Percentiles rank a stretch among this genome's conserved stretches.
These are phyloP conservation scores for Myiagra hebetior DNA, from an alignment of 2,113 vertebrate species.

Conservation along the genomic window DNA sequence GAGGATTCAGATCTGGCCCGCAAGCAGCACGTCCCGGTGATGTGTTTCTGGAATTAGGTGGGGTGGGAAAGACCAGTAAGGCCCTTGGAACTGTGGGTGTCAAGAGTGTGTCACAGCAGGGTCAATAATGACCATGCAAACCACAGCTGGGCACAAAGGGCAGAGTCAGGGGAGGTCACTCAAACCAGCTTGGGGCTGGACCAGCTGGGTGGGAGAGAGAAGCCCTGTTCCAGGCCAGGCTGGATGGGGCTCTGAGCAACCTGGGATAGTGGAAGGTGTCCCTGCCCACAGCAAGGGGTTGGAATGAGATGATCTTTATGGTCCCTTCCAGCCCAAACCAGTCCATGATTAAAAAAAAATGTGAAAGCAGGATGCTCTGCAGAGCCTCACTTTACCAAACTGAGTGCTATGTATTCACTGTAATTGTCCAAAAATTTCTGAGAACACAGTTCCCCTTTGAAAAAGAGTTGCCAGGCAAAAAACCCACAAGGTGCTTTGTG, in stretches of 20 bases:
- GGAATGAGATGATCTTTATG: not conserved
- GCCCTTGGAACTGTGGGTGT: not conserved
- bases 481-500: fast-evolving
- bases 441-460: not conserved
- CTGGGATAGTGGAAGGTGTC: not conserved
- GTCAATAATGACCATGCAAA: not conserved
- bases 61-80: not conserved
- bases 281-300: not conserved
- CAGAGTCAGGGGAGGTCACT: not conserved
- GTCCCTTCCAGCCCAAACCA: not conserved
- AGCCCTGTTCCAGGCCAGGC: not conserved
- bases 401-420: fast-evolving
- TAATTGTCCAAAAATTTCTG: not conserved
- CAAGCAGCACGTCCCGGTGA: fast-evolving
- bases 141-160: not conserved
- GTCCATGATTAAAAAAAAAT: not conserved
- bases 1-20: fast-evolving
- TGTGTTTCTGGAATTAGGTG: not conserved
- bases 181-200: not conserved
- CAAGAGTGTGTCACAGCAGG: not conserved
- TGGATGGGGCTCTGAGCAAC: not conserved
- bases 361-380: not conserved
- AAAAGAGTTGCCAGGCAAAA: not conserved
- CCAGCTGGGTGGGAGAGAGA: not conserved
- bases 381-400: not conserved